phyloP scores from a whole-genome alignment of 1,140 invertebrate genomes.

The Leptinotarsa defecta region DNA sequence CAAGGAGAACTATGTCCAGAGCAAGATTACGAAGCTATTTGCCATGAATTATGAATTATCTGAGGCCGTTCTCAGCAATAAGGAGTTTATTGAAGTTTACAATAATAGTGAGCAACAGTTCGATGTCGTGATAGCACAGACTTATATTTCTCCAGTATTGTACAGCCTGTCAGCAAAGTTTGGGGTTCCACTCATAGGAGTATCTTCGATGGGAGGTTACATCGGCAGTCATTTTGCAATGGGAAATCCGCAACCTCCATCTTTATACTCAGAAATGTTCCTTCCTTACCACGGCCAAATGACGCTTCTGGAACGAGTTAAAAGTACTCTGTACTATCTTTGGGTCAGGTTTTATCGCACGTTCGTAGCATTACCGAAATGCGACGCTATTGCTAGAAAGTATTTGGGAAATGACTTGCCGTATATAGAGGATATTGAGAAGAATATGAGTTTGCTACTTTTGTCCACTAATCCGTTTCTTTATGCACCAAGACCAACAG shows the following conservation, averaged over 20 bases:
- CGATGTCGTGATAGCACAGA: constrained; percentile 38
- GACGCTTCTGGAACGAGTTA: constrained; percentile 33
- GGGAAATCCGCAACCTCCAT: constrained; percentile 38
- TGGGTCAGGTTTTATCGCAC: constrained; percentile 45
- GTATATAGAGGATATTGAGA: constrained; percentile 56
- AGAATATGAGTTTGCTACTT: constrained; percentile 60
- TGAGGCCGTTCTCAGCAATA: constrained; percentile 35
- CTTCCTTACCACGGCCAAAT: constrained; percentile 35
- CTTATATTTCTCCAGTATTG: constrained; percentile 38
- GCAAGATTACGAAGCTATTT: constrained; percentile 38
- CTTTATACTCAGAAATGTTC: constrained; percentile 41
- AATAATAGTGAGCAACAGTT: constrained; percentile 33
- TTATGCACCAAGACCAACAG: constrained; percentile 56
- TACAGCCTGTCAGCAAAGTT: constrained; percentile 36
- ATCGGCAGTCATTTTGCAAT: constrained; percentile 35
- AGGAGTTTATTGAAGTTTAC: constrained; percentile 36
- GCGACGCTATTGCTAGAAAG: constrained; percentile 51
- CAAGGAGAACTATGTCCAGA: constrained; percentile 35
- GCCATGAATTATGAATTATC: constrained; percentile 38
- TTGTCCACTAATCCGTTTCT: constrained; percentile 58
- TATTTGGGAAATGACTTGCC: constrained; percentile 57
- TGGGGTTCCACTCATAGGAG: constrained; percentile 38
- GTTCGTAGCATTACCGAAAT: constrained; percentile 34
- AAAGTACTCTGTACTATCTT: constrained; percentile 37
- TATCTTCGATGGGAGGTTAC: constrained; percentile 42